These are phyloP conservation scores for Lithobius niger DNA, from an alignment of 1,140 invertebrate species.

Conservation along the genomic window DNA sequence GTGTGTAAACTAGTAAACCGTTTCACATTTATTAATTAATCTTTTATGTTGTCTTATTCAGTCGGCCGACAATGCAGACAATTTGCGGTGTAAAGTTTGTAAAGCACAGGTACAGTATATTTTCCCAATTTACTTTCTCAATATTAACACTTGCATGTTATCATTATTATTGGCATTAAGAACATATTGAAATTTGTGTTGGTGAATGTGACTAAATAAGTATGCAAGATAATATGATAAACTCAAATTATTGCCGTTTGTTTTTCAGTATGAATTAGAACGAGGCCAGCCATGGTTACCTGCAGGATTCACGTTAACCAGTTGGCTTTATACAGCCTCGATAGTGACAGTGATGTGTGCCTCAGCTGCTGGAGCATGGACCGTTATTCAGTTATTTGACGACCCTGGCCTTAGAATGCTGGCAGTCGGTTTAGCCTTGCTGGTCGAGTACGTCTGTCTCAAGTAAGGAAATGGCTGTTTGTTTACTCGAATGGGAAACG, in stretches of 20 bases:
- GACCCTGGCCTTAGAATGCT: conserved; percentile 61
- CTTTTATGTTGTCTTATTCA: conserved; percentile 25
- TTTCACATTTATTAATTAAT: not conserved
- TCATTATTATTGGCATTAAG: no score
- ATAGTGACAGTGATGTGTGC: conserved; percentile 54
- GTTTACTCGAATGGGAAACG: no score
- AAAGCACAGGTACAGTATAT: conserved; percentile 56
- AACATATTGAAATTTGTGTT: no score
- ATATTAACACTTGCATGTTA: no score
- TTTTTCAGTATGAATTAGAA: conserved; percentile 45
- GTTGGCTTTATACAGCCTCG: conserved; percentile 59
- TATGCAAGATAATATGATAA: no score
- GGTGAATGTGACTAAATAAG: no score
- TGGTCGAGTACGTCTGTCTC: conserved; percentile 69
- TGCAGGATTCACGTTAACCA: conserved; percentile 47
- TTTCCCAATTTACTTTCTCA: no score
- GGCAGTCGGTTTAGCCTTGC: conserved; percentile 59
- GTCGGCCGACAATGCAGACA: conserved; percentile 49
- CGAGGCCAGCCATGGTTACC: conserved; percentile 44
- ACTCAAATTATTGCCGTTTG: not conserved
- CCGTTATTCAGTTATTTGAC: conserved; percentile 60
- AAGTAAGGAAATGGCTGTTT: conserved; percentile 48
- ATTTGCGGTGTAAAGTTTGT: conserved; percentile 63
- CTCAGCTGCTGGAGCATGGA: conserved; percentile 61
- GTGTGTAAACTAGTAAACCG: not conserved